Evolutionary conservation across 2,888 invertebrate genomes (phyloP), one percentile per base, ranked within the genome.

Genomic region (Arenicola marina): DNA sequence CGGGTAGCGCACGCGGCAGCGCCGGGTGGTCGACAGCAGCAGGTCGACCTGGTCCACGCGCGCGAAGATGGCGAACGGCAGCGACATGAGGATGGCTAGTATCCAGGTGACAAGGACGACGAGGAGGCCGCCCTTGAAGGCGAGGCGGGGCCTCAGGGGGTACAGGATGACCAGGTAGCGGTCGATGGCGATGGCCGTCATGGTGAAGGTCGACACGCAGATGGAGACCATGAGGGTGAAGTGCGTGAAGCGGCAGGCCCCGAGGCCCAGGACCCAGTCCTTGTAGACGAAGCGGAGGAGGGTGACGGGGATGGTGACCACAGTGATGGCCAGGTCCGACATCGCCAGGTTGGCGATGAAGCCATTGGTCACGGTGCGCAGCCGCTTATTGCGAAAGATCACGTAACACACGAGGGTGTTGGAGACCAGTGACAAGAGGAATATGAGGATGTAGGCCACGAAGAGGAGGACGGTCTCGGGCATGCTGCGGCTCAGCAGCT

Each of bases 201-300:
- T 80, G 0, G 85, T 85, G 67, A 83, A 82, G 2, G 84, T 84
- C 0, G 84, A 84, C 24, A 83, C 84, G 69, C 85, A 85, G 1
- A 82, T 83, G 2, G 82, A 81, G 7, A 79, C 75, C 59, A 83
- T 83, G 55, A 84, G 78, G 2, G 84, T 79, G 59, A 84, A 81
- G 51, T 84, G 84, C 31, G 84, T 79, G 45, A 83, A 65, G 34
- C 78, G 78, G 69, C 85, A 85, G 68, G 84, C 75, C 45, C 80
- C 73, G 18, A 75, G 70, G 0, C 85, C 85, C 66, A 85, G 84
- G 2, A 82, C 82, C 85, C 85, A 85, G 46, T 84, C 82, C 4
- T 76, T 73, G 55, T 84, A 58, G 29, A 85, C 70, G 33, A 82
- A 75, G 11, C 84, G 71, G 1, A 80, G 79, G 15, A 84, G 77